These are phyloP conservation scores for Ctena decussata DNA, from an alignment of 2,888 invertebrate species.

Conservation along the genomic window DNA sequence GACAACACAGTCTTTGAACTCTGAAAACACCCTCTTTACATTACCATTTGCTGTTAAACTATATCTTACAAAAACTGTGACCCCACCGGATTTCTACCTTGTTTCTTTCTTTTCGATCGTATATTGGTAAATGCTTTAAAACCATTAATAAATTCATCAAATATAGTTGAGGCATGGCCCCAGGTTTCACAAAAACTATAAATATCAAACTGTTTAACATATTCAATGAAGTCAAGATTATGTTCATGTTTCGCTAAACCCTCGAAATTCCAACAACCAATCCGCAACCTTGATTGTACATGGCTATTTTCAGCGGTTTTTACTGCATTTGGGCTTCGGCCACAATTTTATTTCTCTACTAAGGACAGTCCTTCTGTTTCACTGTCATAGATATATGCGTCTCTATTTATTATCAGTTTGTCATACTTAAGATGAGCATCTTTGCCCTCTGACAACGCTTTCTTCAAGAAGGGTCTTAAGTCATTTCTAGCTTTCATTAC, in stretches of 20 bases:
- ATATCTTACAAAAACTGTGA: constrained; percentile 2
- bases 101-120: background rate
- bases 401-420: background rate
- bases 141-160: background rate
- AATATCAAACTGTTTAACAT: background rate
- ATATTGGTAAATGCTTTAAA: background rate
- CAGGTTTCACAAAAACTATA: constrained; percentile 6
- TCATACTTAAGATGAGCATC: background rate
- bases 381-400: background rate
- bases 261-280: background rate
- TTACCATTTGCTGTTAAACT: background rate
- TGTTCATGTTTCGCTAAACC: background rate
- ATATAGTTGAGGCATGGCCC: background rate
- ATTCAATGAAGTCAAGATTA: background rate
- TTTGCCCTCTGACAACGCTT: background rate
- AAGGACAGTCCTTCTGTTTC: background rate
- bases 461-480: background rate
- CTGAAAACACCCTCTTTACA: background rate
- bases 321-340: background rate
- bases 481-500: constrained; percentile 16
- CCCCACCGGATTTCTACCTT: background rate
- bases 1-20: background rate
- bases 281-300: background rate
- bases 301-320: background rate
- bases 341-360: background rate